Base-by-base conservation (phyloP, 1,140 invertebrate species). In the Liolophura sinensis region DNA sequence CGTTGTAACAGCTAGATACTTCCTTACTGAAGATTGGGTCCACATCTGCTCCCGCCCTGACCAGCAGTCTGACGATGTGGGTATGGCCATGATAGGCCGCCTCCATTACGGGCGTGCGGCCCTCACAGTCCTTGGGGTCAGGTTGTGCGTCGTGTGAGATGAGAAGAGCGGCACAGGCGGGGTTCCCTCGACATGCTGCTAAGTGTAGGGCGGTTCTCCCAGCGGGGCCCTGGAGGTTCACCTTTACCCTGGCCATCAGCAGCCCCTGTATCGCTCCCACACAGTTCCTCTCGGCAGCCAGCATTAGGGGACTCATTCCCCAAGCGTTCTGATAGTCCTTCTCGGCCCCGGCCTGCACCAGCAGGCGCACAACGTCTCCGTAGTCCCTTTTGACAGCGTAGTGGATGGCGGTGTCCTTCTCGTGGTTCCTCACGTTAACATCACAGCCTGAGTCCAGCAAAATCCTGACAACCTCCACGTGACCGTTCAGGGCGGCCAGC, bases 91-190 rank as follows among this genome's bases (percentile, higher is more conserved):
- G 49, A 24, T 49, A 24, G 0, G 52, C 52, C 11, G 62, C 62
- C 20, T 64, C 62, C 50, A 64, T 55, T 1, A 64, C 22, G 0
- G 62, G 62, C 46, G 62, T 55, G 40, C 48, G 31, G 46, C 50
- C 58, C 65, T 55, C 20, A 25, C 27, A 46, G 25, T 46, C 40
- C 40, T 52, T 40, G 25, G 18, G 11, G 62, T 69, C 27, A 56
- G 70, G 22, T 49, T 84, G 85, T 24, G 87, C 86, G 51, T 86
- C 85, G 49, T 82, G 74, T 67, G 92, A 88, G 51, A 96, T 87
- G 65, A 97, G 82, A 14, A 93, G 92, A 22, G 89, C 89, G 72
- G 97, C 91, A 56, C 94, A 93, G 64, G 90, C 91, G 66, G 91
- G 88, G 85, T 98, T 98, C 69, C 93, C 90, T 0, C 93, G 91